Conservation (phyloP, 2,797 vertebrate species). For the Malurus splendens region DNA sequence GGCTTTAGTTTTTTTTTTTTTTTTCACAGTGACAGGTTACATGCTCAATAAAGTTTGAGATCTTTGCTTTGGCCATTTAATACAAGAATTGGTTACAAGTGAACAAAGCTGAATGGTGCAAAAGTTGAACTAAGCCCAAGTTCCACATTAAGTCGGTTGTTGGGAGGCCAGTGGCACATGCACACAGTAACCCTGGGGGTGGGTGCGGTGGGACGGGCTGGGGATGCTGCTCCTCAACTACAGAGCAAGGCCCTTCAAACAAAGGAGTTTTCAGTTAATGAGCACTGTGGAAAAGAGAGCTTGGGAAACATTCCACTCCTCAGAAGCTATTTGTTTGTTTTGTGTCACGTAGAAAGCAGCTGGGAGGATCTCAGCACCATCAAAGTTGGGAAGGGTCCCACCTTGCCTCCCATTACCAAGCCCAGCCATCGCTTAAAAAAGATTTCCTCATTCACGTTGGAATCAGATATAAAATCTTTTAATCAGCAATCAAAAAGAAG, state of each 20-base stretch:
- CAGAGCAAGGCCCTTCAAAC: background rate
- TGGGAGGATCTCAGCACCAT: background rate
- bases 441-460: accelerated
- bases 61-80: constrained; percentile 30
- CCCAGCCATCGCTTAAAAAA: background rate
- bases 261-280: background rate
- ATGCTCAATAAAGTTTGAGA: constrained; percentile 30
- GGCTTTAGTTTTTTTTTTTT: constrained; percentile 19
- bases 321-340: background rate
- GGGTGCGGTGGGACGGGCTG: accelerated
- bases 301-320: background rate
- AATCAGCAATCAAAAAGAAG: background rate
- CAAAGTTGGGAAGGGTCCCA: background rate
- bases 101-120: constrained; percentile 33
- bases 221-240: background rate
- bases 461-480: background rate
- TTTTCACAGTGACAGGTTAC: constrained; percentile 36
- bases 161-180: background rate
- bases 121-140: constrained; percentile 13
- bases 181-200: accelerated
- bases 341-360: accelerated
- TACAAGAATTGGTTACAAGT: background rate
- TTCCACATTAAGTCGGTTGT: background rate
- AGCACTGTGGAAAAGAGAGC: background rate
- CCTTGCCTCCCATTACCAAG: background rate